These are phyloP conservation scores for Hirtodrosophila histrioides DNA, from an alignment of 2,888 invertebrate genomes.

Conservation along the genomic window DNA sequence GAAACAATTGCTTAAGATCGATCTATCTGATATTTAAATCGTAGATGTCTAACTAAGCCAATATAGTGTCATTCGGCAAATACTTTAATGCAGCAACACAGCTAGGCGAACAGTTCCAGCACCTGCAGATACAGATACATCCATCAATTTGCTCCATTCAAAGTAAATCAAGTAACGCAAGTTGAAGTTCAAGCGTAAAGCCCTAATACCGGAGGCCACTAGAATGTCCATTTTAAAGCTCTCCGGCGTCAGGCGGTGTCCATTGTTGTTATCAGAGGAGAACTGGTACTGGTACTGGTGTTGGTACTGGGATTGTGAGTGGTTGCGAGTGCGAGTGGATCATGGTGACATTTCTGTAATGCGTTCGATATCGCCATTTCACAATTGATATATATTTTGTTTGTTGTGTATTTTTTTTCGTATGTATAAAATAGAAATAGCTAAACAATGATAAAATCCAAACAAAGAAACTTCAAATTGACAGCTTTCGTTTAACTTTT, in stretches of 20 bases:
- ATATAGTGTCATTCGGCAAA: slow-evolving; percentile 45
- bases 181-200: slow-evolving; percentile 70
- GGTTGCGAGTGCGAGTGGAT: slow-evolving; percentile 31
- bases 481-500: slow-evolving; percentile 79
- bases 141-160: slow-evolving; percentile 61
- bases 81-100: slow-evolving; percentile 40
- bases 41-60: slow-evolving; percentile 43
- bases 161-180: slow-evolving; percentile 50
- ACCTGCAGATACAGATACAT: slow-evolving; percentile 48
- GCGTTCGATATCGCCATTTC: slow-evolving; percentile 62
- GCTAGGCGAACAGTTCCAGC: slow-evolving; percentile 13
- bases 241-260: slow-evolving; percentile 60
- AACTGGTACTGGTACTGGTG: slow-evolving; percentile 5
- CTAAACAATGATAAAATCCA: slow-evolving; percentile 60
- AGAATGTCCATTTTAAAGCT: slow-evolving; percentile 76
- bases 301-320: background rate
- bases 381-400: slow-evolving; percentile 41
- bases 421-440: slow-evolving; percentile 31
- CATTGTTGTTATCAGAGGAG: slow-evolving; percentile 54
- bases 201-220: slow-evolving; percentile 69
- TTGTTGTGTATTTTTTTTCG: too few species aligned
- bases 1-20: slow-evolving; percentile 15
- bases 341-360: slow-evolving; percentile 47
- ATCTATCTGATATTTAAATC: slow-evolving; percentile 30
- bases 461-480: slow-evolving; percentile 76